Evolutionary conservation across 1,140 invertebrate genomes (phyloP), one percentile per base, ranked within the genome.

Genomic region (Megathymus violae): DNA sequence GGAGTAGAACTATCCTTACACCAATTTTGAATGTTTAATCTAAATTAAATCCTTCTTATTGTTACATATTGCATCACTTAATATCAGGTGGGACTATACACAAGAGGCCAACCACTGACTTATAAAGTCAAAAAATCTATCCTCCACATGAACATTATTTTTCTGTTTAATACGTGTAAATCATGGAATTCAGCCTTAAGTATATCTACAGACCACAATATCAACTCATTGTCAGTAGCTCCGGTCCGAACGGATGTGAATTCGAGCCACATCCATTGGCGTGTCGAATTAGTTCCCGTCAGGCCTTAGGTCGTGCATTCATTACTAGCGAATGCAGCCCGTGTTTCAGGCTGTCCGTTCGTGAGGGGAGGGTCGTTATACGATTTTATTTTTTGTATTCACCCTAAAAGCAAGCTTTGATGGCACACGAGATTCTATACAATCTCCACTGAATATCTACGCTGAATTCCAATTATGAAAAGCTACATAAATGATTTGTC

Each of bases 201-300:
- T 47, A 47, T 25, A 1, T 41, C 40, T 22, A 34, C 17, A 34
- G 25, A 4, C 11, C 17, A 46, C 43, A 11, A 46, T 27, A 54
- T 54, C 19, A 54, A 22, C 7, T 16, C 7, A 25, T 41, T 14
- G n/a, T 7, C 5, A 10, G 50, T 41, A 11, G 15, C 34, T n/a
- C 9, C 17, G 16, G 22, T 48, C 17, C 25, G 50, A 50, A 47
- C n/a, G 36, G 17, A 6, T 9, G 17, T 40, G 54, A 50, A 64
- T 68, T 59, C 48, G 52, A 54, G 16, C 34, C 44, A 31, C 47
- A 60, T 56, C 59, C 58, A 25, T 70, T 34, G 52, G 48, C 59
- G 40, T 59, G 65, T 66, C 62, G 74, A 78, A 78, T 81, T 81
- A 78, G 71, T 78, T 70, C 63, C 71, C 70, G 76, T 74, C 76